Evolutionary conservation across 1,140 invertebrate genomes (phyloP).

Genomic region (Paraescarpia echinospica): DNA sequence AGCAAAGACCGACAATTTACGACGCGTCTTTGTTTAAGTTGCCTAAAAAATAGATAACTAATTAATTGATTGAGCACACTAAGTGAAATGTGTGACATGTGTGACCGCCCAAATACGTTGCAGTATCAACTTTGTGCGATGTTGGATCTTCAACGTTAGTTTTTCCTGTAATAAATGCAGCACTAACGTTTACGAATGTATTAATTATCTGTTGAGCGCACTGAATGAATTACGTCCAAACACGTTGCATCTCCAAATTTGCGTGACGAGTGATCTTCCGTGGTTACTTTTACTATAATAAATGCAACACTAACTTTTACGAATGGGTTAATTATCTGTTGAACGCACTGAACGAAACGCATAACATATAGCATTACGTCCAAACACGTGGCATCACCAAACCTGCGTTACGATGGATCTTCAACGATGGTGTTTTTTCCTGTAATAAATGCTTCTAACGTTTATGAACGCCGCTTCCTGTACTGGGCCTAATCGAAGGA

Average conservation of each 20-base stretch:
- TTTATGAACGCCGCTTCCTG: background rate
- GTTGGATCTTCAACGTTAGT: too few relatives aligned
- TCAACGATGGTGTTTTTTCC: too few relatives aligned
- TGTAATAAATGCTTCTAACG: background rate
- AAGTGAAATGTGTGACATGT: too few relatives aligned
- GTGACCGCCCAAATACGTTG: too few relatives aligned
- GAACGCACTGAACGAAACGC: background rate
- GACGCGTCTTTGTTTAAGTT: too few relatives aligned
- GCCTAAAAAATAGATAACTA: too few relatives aligned
- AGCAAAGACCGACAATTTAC: too few relatives aligned
- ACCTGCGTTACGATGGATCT: background rate
- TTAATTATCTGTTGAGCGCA: background rate
- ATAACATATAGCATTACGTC: background rate
- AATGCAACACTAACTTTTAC: background rate
- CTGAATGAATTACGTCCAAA: background rate
- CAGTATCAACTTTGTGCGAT: too few relatives aligned
- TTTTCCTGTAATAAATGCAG: background rate
- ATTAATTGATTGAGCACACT: too few relatives aligned
- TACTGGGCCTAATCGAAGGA: background rate
- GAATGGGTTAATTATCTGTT: background rate
- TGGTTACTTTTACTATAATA: background rate
- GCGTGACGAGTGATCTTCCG: background rate
- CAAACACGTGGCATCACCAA: background rate
- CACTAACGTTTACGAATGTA: background rate
- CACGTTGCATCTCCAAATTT: background rate